Conservation (phyloP, 2,797 vertebrate genomes). For the Sebastes oblongus region DNA sequence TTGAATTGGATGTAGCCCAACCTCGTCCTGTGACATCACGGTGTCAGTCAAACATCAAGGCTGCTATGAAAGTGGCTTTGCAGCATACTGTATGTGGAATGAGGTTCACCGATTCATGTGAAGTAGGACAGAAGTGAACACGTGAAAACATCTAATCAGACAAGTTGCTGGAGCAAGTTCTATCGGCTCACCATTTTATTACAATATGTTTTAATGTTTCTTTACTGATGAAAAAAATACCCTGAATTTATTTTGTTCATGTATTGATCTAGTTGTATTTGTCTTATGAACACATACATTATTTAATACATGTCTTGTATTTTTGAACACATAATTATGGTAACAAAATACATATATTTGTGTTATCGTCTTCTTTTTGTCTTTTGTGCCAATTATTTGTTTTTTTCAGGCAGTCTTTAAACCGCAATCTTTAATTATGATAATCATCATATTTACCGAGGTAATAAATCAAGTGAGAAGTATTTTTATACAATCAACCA, state of each 20-base stretch:
- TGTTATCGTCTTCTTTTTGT: background rate
- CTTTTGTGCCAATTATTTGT: background rate
- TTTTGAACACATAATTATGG: background rate
- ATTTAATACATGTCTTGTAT: background rate
- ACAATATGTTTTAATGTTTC: background rate
- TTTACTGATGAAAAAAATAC: background rate
- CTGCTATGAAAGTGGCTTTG: background rate
- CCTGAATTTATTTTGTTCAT: background rate
- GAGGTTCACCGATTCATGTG: background rate
- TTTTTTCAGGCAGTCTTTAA: background rate
- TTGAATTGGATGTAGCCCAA: background rate
- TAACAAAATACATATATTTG: background rate
- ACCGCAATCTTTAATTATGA: background rate
- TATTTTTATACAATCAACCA: too few relatives aligned
- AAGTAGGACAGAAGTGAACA: background rate
- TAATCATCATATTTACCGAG: too few relatives aligned
- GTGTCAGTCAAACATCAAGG: slow-evolving; percentile 1
- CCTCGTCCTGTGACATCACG: slow-evolving; percentile 1
- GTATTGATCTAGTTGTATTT: background rate
- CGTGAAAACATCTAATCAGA: background rate
- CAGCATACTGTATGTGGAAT: background rate
- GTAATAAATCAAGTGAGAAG: too few relatives aligned
- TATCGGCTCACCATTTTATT: too few relatives aligned
- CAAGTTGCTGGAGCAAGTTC: background rate
- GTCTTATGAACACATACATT: background rate